Evolutionary conservation across 1,140 invertebrate genomes (phyloP), one percentile per base, ranked within the genome.

Genomic region (Drosophila pectinifera): DNA sequence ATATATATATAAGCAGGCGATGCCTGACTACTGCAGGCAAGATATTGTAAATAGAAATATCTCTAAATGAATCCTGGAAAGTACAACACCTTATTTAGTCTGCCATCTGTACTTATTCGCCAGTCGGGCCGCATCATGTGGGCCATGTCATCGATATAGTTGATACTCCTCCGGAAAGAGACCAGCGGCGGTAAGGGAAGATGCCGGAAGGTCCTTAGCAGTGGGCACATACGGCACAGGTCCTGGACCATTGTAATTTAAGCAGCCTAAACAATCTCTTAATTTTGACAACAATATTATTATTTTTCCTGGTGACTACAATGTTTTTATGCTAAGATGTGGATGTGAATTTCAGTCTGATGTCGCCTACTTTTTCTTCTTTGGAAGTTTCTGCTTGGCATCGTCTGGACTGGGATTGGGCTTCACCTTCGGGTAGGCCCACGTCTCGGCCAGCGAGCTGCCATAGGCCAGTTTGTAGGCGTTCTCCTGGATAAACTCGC

Each of bases 401-500:
- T 43, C 5, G 20, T 4, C 36, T 38, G 5, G 45, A 34, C 6
- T 24, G 10, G 59, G 69, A 53, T 74, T 51, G 8, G 51, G 51
- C 18, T 49, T n/a, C 31, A 28, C 13, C 7, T 65, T 26, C 0
- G 84, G 84, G 11, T 89, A 89, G 0, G 24, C 0, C 84, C 85
- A 89, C 0, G 68, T 59, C 0, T 57, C 13, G 0, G 56, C 95
- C 65, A 96, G 70, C 1, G 96, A 94, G n/a, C 94, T 91, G 48
- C 93, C 85, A 91, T 97, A 97, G 24, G 92, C 92, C 36, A 94
- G 94, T 82, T 96, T 94, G 88, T 97, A 98, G 78, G 96, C 94
- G 90, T 97, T 96, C 4, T 94, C 94, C 82, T 94, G 94, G 51
- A 98, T 94, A 79, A 96, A 97, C 53, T 93, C 94, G 72, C 94